Base-by-base conservation (phyloP, 2,113 vertebrate species). In the Apeltes quadracus region DNA sequence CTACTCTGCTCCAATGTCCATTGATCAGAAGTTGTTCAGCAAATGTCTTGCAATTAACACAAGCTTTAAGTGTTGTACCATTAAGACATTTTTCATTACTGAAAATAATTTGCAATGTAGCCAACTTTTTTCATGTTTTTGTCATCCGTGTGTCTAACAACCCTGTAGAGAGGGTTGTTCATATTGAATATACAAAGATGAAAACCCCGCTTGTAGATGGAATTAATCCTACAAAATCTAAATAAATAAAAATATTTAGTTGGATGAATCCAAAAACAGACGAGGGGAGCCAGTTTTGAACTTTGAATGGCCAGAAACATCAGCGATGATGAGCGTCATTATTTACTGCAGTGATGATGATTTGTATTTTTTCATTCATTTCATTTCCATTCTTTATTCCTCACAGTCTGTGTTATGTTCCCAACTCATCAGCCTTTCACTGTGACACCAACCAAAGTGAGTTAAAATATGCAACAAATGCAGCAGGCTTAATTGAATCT, bases 401-500 rank as follows among this genome's bases (percentile, higher is more conserved):
- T 1, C 11, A 27, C 10, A 46, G 1, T 18, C 15, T 23, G 2
- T 36, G 16, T 41, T 13, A 27, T 5, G 5, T 58, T 34, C 44
- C n/a, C 29, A 20, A 18, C 20, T 43, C 23, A 22, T 20, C n/a
- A 23, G 12, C 1, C 27, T 55, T 25, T 65, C 18, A 58, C 34
- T 29, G 23, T 72, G 46, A 48, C 67, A 58, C 41, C n/a, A 9
- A 54, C 53, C 46, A 27, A 61, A 66, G 38, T 10, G 18, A 61
- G 48, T 27, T n/a, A 27, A 41, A 72, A 67, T 61, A 62, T 73
- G 48, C n/a, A 36, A 55, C 55, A 46, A 59, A 83, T 29, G 57
- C 38, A 44, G 61, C 50, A 27, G 50, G 53, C 41, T 67, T 84
- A 84, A 79, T 87, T 85, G 71, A 88, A 78, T 82, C 39, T 50